Evolutionary conservation across 2,888 invertebrate species (phyloP).

Genomic region (Dicyrtomina minuta): DNA sequence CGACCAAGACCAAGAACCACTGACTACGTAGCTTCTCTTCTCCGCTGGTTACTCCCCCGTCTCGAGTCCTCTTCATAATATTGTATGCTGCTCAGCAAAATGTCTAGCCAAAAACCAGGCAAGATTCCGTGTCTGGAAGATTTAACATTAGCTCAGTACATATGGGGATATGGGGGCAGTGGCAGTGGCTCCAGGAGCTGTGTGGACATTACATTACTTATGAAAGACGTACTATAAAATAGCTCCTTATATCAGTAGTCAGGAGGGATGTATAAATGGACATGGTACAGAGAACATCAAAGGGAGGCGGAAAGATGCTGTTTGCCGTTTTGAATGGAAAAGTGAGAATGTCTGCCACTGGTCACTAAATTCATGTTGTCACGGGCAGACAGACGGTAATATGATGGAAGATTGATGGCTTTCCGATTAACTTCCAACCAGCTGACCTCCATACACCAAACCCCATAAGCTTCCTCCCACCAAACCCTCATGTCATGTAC

Average conservation of each 20-base stretch:
- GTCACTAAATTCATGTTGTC: constrained; percentile 19
- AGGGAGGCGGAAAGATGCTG: too few relatives aligned
- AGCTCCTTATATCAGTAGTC: too few relatives aligned
- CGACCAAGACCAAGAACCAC: not conserved
- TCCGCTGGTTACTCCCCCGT: not conserved
- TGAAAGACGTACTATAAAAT: too few relatives aligned
- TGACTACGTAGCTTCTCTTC: constrained; percentile 7
- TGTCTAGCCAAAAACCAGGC: constrained; percentile 14
- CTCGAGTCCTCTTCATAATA: not conserved
- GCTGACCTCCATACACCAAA: constrained; percentile 26
- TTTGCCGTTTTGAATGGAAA: constrained; percentile 26
- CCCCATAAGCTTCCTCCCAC: constrained; percentile 7
- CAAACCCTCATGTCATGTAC: constrained; percentile 1
- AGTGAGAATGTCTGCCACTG: constrained; percentile 6
- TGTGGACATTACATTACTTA: too few relatives aligned
- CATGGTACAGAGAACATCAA: not conserved
- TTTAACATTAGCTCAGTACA: too few relatives aligned
- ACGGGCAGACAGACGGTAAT: constrained; percentile 21
- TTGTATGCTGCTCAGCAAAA: constrained; percentile 12
- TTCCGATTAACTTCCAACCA: constrained; percentile 24
- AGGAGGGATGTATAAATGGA: not conserved
- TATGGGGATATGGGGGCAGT: not conserved
- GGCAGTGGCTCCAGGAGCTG: too few relatives aligned
- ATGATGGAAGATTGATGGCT: constrained; percentile 30
- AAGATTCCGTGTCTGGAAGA: not conserved